phyloP scores from a whole-genome alignment of 2,888 invertebrate genomes.

The Hyposoter didymator region DNA sequence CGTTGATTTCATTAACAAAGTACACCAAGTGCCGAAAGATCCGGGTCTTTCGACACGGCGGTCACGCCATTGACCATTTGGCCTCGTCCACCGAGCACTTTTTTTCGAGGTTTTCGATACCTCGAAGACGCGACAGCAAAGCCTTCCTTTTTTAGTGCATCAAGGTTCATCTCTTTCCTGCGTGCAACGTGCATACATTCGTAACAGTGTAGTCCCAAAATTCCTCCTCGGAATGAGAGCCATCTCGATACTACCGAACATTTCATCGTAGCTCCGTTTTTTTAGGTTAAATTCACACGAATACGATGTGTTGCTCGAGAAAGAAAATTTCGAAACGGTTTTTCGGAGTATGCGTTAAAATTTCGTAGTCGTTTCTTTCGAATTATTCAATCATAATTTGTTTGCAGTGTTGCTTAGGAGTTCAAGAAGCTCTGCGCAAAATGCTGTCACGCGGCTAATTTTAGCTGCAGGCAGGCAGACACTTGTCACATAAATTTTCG shows the following conservation, averaged over 20 bases:
- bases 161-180: background rate
- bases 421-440: background rate
- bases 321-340: background rate
- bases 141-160: background rate
- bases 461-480: conserved; percentile 6
- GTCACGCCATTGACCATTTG: conserved; percentile 70
- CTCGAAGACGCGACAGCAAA: background rate
- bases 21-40: conserved; percentile 22
- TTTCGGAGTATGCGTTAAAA: background rate
- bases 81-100: conserved; percentile 30
- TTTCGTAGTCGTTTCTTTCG: background rate
- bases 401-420: background rate
- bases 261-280: background rate
- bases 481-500: background rate
- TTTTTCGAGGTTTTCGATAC: background rate
- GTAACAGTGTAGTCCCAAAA: background rate
- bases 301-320: background rate
- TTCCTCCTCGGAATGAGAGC: background rate
- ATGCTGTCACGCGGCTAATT: conserved; percentile 13
- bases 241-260: background rate
- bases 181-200: background rate
- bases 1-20: background rate
- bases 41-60: conserved; percentile 30
- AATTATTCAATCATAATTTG: background rate
- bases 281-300: conserved; percentile 11